phyloP scores from a whole-genome alignment of 2,888 invertebrate species.

The Folsomia manolachei region DNA sequence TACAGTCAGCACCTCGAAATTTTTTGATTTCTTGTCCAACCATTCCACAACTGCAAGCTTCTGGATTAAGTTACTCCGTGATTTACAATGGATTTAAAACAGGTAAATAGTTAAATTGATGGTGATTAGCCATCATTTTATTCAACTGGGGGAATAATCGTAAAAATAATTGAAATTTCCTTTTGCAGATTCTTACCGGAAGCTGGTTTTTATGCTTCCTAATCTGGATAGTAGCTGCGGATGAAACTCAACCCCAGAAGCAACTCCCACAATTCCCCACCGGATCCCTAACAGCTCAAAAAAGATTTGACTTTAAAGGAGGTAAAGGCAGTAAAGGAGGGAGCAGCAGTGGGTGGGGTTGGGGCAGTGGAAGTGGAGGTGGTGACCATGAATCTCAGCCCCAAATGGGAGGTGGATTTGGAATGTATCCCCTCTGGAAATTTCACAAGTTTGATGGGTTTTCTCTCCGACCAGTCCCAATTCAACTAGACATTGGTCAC shows the following conservation, averaged over 20 bases:
- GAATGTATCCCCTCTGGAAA: constrained; percentile 50
- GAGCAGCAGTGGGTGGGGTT: background rate
- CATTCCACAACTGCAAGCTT: no score
- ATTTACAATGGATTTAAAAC: background rate
- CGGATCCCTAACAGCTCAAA: constrained; percentile 28
- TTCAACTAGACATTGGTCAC: constrained; percentile 39
- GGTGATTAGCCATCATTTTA: no score
- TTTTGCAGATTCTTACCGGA: background rate
- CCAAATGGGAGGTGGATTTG: constrained; percentile 34
- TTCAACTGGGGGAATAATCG: no score
- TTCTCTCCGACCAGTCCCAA: constrained; percentile 52
- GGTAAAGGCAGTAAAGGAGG: background rate
- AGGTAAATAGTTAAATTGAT: background rate
- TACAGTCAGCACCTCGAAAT: no score
- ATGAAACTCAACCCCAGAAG: background rate
- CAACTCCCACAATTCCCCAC: background rate
- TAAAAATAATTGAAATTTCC: background rate
- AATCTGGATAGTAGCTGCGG: background rate
- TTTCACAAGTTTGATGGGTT: constrained; percentile 53
- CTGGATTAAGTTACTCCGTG: no score
- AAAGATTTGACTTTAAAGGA: constrained; percentile 20
- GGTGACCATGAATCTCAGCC: constrained; percentile 11
- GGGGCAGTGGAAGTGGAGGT: background rate
- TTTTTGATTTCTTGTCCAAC: no score
- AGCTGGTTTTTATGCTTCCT: background rate